Conservation (phyloP, 2,797 vertebrate species). For the Adrianichthys oophorus region DNA sequence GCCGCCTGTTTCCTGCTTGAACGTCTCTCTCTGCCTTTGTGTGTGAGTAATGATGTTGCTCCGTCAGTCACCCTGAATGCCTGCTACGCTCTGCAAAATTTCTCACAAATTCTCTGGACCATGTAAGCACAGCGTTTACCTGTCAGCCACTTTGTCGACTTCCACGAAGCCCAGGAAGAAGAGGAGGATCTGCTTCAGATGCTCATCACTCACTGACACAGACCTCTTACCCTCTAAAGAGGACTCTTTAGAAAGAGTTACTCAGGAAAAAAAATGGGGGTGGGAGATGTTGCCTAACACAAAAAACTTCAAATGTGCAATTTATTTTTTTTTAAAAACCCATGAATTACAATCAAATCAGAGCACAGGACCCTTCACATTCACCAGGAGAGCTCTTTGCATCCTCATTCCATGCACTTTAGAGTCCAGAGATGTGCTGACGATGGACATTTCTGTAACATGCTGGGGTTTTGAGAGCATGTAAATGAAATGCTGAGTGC, state of each 20-base stretch:
- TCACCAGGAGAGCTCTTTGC: slow-evolving; percentile 5
- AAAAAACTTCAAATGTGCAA: too few species aligned
- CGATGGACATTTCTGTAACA: slow-evolving; percentile 10
- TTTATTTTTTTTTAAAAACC: too few species aligned
- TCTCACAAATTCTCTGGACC: slow-evolving; percentile 56
- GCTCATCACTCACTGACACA: slow-evolving; percentile 26
- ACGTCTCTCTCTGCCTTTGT: slow-evolving; percentile 4
- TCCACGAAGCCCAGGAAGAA: slow-evolving; percentile 34
- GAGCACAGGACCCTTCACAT: not conserved
- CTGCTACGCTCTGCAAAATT: slow-evolving; percentile 34
- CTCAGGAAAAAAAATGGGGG: not conserved
- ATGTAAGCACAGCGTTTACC: slow-evolving; percentile 62
- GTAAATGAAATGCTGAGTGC: slow-evolving; percentile 24
- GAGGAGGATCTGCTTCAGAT: slow-evolving; percentile 29
- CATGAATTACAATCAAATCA: slow-evolving; percentile 2
- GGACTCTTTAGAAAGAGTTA: slow-evolving; percentile 26
- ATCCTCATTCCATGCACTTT: not conserved
- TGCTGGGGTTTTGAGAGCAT: not conserved
- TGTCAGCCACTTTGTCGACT: slow-evolving; percentile 57
- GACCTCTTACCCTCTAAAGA: slow-evolving; percentile 3
- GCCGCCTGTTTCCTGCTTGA: slow-evolving; percentile 7
- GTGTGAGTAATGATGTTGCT: slow-evolving; percentile 40
- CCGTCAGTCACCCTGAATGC: slow-evolving; percentile 59
- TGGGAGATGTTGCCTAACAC: too few species aligned
- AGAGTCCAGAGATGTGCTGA: slow-evolving; percentile 6